A percentile compares a stretch with the other conserved stretches of the same genome.
Conservation (phyloP, 2,888 invertebrate species). For the Lasioglossum calceatum region DNA sequence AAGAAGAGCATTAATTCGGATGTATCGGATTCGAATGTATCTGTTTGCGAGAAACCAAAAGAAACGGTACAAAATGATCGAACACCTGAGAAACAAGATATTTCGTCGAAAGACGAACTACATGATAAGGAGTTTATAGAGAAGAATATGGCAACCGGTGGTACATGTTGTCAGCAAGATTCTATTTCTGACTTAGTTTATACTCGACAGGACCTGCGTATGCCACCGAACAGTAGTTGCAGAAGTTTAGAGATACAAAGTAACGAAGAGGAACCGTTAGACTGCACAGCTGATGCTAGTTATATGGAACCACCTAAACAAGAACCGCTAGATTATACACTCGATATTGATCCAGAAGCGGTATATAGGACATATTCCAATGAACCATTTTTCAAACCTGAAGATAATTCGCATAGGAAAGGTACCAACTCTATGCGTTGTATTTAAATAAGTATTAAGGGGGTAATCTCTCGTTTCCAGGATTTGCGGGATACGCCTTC, state of each 20-base stretch:
- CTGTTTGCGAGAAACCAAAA: slow-evolving; percentile 27
- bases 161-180: slow-evolving; percentile 38
- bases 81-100: slow-evolving; percentile 33
- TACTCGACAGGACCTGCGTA: slow-evolving; percentile 28
- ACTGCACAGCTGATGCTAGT: slow-evolving; percentile 70
- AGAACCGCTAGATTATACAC: slow-evolving; percentile 74
- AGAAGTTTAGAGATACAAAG: slow-evolving; percentile 37
- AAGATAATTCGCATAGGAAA: slow-evolving; percentile 63
- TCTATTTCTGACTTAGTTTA: slow-evolving; percentile 37
- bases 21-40: slow-evolving; percentile 22
- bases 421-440: slow-evolving; percentile 51
- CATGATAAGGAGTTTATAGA: slow-evolving; percentile 14
- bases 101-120: slow-evolving; percentile 18
- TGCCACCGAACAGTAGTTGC: slow-evolving; percentile 27
- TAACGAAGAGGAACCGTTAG: slow-evolving; percentile 67
- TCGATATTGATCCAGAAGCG: slow-evolving; percentile 64
- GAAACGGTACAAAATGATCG: slow-evolving; percentile 39
- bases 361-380: slow-evolving; percentile 56
- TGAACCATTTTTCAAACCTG: slow-evolving; percentile 54
- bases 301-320: slow-evolving; percentile 51
- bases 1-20: slow-evolving; percentile 44
- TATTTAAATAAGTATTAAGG: slow-evolving; percentile 28
- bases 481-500: no score
- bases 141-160: slow-evolving; percentile 22
- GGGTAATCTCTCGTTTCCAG: no score